Evolutionary conservation across 2,113 vertebrate species (phyloP).

Genomic region (Lamprotornis superbus): DNA sequence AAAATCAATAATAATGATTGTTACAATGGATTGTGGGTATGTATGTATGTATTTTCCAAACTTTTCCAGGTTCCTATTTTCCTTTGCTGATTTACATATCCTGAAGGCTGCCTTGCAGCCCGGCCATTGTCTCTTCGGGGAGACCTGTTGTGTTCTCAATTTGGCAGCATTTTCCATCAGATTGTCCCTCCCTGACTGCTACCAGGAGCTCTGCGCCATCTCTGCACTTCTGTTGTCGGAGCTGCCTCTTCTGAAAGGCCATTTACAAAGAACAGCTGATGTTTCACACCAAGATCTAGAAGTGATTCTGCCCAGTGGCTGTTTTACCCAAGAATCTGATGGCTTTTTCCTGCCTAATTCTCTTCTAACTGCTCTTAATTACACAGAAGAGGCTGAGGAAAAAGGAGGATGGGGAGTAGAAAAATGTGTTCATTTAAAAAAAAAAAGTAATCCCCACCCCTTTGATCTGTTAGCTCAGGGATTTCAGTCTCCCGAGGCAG

Average conservation of each 20-base stretch:
- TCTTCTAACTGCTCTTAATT: background rate
- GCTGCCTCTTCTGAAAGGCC: background rate
- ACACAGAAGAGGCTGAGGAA: background rate
- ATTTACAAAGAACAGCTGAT: background rate
- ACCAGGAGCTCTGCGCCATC: background rate
- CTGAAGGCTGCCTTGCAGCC: background rate
- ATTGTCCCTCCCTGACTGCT: background rate
- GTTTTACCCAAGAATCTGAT: background rate
- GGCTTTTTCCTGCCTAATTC: background rate
- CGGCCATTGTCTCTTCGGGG: background rate
- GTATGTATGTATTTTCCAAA: background rate
- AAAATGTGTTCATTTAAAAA: background rate
- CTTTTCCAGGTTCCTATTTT: background rate
- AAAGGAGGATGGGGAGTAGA: background rate
- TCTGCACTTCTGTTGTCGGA: rapidly evolving
- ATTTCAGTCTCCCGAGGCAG: background rate
- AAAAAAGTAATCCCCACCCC: rapidly evolving
- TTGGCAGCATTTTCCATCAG: background rate
- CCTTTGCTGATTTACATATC: background rate
- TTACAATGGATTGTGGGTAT: constrained; percentile 45
- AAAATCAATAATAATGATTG: constrained; percentile 73
- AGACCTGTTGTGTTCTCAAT: rapidly evolving
- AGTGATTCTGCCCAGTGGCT: background rate
- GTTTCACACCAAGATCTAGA: background rate
- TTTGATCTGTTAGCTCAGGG: rapidly evolving